Base-by-base conservation (phyloP, 2,113 vertebrate genomes). In the Chrysochloris asiatica region DNA sequence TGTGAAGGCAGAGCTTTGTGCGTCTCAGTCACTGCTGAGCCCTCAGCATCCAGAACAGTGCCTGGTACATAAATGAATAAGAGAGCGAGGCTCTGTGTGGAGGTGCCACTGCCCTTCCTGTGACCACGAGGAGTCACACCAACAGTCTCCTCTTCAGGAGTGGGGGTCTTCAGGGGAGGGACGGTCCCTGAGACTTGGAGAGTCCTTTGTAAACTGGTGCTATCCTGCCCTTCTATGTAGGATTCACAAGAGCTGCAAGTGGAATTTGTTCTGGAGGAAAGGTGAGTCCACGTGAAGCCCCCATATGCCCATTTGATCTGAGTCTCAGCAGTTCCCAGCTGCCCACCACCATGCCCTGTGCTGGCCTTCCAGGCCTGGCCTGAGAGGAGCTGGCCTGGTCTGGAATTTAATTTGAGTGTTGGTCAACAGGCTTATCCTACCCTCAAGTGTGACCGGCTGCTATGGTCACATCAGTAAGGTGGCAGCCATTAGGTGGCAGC, bases 201-300 rank as follows among this genome's bases (percentile, higher is more conserved):
- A 73, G 30, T 7, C 56, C 79, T 81, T 75, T n/a, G 17, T 73
- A 67, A 69, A 17, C 2, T 6, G 14, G 14, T 50, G 21, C 30
- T 41, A 24, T 38, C 41, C 73, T 83, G 21, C 33, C 75, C 33
- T 4, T 61, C 65, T 21, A 6, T 50, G 30, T 50, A 96, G 96
- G 83, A 94, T 41, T 88, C 83, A 10, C 97, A 97, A 87, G 97
- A 98, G 83, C 94, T 98, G 90, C 97, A 98, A 43, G 97, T 98
- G 59, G 98, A 98, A 86, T 98, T 98, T 92, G 81, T 94, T 82
- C 89, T 98, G 90, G 96, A 98, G 78, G 96, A 98, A 92, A 97
- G 98, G 98, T 98, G 88, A 98, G 97, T 97, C 41, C 36, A 16
- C 12, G 56, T 7, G 4, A 52, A 54, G 16, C 48, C 45, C 2